Percentiles rank a stretch among this genome's conserved stretches.
Conservation (phyloP, 2,888 invertebrate species). For the Eugnorisma glareosa region DNA sequence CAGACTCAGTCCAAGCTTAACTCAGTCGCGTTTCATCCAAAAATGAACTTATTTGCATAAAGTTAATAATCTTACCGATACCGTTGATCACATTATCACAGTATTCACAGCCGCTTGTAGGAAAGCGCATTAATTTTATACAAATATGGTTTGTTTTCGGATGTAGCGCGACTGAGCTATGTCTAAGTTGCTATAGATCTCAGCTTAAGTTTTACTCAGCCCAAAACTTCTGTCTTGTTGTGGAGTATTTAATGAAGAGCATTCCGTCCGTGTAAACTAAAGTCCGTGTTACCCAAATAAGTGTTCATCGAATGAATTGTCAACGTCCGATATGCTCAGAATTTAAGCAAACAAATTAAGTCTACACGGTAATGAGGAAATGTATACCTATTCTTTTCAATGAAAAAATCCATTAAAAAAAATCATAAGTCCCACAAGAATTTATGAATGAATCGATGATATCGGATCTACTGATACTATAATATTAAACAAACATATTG, state of each 20-base stretch:
- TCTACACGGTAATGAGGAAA: background rate
- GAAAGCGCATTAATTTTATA: background rate
- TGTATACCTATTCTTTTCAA: background rate
- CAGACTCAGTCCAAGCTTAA: background rate
- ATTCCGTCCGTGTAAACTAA: background rate
- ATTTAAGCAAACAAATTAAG: constrained; percentile 27
- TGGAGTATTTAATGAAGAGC: constrained; percentile 1
- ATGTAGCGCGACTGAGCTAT: background rate
- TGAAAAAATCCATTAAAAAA: background rate
- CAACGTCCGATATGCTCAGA: background rate
- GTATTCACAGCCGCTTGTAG: background rate
- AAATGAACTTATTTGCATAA: background rate
- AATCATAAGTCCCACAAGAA: background rate
- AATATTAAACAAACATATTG: constrained; percentile 16
- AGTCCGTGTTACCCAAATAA: background rate
- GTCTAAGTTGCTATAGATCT: background rate
- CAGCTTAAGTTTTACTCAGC: background rate
- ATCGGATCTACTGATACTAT: constrained; percentile 6
- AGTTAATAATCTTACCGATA: background rate
- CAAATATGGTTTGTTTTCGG: background rate
- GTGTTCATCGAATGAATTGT: background rate
- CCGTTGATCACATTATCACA: too few species aligned
- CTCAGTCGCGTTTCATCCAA: background rate
- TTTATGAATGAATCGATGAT: background rate
- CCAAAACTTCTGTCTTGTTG: background rate